Conservation (phyloP, 92 coral and sea anemone genomes). For the Porites cylindrica region DNA sequence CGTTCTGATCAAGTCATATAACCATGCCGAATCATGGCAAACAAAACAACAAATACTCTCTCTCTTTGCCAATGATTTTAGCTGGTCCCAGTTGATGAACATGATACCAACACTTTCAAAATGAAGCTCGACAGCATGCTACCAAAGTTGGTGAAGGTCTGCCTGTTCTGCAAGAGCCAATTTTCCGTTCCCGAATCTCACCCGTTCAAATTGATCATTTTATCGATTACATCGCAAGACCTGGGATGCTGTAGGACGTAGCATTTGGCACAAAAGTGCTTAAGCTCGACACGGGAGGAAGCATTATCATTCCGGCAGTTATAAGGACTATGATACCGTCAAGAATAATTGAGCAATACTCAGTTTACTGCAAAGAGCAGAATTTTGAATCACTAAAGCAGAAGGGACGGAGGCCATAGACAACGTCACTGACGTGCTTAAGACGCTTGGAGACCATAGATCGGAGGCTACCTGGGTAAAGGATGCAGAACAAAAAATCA, state of each 20-base stretch:
- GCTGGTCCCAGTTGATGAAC: slow-evolving; percentile 47
- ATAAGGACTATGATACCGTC: slow-evolving; percentile 65
- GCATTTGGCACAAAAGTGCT: slow-evolving; percentile 64
- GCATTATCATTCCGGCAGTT: slow-evolving; percentile 58
- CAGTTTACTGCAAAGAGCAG: slow-evolving; percentile 38
- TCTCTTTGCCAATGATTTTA: slow-evolving; percentile 74
- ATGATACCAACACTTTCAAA: slow-evolving; percentile 57
- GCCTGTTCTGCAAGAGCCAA: slow-evolving; percentile 39
- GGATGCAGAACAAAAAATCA: too few species aligned
- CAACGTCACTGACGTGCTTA: too few species aligned
- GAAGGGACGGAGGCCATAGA: too few species aligned
- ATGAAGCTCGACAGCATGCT: slow-evolving; percentile 69
- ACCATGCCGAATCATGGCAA: slow-evolving; percentile 19
- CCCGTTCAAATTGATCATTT: slow-evolving; percentile 47
- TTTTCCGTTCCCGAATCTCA: slow-evolving; percentile 38
- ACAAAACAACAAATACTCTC: slow-evolving; percentile 64
- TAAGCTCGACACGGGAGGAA: slow-evolving; percentile 68
- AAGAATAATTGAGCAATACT: slow-evolving; percentile 56
- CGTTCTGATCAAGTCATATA: slow-evolving; percentile 29
- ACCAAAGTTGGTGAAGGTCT: slow-evolving; percentile 54
- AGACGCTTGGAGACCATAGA: too few species aligned
- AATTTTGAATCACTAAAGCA: slow-evolving; percentile 18
- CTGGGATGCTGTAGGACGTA: slow-evolving; percentile 66
- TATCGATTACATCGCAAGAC: slow-evolving; percentile 62
- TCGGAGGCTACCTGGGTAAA: too few species aligned